A percentile compares a stretch with the other conserved stretches of the same genome.
Evolutionary conservation across 2,888 invertebrate genomes (phyloP).

Genomic region (Yponomeuta malinellus): DNA sequence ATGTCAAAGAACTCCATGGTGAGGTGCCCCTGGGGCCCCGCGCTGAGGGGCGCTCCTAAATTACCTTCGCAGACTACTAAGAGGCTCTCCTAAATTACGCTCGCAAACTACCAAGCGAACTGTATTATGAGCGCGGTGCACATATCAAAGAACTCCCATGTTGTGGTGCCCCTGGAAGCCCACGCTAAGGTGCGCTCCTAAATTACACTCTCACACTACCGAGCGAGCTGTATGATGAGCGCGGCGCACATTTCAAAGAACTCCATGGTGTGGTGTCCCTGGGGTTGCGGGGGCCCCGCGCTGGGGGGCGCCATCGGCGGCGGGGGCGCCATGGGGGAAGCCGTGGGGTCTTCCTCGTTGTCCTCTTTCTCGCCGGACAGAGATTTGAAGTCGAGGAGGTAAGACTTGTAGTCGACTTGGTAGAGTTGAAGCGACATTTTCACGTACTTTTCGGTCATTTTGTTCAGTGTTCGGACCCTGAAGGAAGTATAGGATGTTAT

Average conservation of each 20-base stretch:
- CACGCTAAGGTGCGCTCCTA: background rate
- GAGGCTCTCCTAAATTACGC: background rate
- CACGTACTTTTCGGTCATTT: slow-evolving; percentile 87
- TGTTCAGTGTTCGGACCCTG: slow-evolving; percentile 93
- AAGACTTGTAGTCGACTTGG: slow-evolving; percentile 99
- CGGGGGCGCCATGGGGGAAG: slow-evolving; percentile 35
- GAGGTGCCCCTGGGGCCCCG: slow-evolving; percentile 83
- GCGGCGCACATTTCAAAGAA: slow-evolving; percentile 99
- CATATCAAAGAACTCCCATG: slow-evolving; percentile 99
- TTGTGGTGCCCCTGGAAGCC: slow-evolving; percentile 88
- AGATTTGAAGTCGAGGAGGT: slow-evolving; percentile 98
- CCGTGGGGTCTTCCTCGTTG: slow-evolving; percentile 48
- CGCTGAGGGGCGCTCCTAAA: slow-evolving; percentile 33
- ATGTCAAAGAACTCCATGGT: slow-evolving; percentile 99
- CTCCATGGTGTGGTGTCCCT: slow-evolving; percentile 98
- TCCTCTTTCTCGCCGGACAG: slow-evolving; percentile 85
- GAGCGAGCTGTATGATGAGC: slow-evolving; percentile 97
- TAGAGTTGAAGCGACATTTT: slow-evolving; percentile 99
- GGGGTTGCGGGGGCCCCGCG: slow-evolving; percentile 37
- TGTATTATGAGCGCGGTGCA: slow-evolving; percentile 99
- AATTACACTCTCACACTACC: slow-evolving; percentile 66
- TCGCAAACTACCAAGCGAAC: slow-evolving; percentile 85
- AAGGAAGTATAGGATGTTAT: slow-evolving; percentile 20
- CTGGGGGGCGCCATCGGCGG: slow-evolving; percentile 40
- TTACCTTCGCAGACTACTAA: slow-evolving; percentile 51